Evolutionary conservation across 1,140 invertebrate genomes (phyloP).

Genomic region (Chrysomallon squamiferum): DNA sequence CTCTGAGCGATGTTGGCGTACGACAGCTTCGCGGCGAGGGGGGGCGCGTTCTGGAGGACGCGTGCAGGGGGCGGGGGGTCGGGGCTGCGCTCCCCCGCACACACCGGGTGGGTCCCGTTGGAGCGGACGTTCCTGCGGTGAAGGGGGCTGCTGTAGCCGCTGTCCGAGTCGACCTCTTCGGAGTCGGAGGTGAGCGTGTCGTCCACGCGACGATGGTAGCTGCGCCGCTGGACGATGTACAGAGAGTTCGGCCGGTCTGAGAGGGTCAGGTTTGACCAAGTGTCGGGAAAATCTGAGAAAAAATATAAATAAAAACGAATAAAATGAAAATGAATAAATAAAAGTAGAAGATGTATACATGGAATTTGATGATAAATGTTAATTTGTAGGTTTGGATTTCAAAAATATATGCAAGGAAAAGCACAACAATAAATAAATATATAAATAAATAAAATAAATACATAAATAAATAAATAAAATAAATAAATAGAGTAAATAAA

Average conservation of each 20-base stretch:
- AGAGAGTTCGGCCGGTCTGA: constrained; percentile 37
- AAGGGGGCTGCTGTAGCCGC: constrained; percentile 54
- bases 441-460: not conserved
- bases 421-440: not conserved
- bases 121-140: constrained; percentile 47
- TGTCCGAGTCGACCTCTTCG: constrained; percentile 50
- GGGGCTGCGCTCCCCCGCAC: not conserved
- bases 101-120: constrained; percentile 36
- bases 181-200: constrained; percentile 22
- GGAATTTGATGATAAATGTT: not conserved
- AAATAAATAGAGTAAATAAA: too few relatives aligned
- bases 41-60: constrained; percentile 4
- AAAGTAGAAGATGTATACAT: not conserved
- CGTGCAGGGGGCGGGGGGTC: not conserved
- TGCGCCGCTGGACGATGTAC: constrained; percentile 16
- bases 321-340: not conserved
- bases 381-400: not conserved
- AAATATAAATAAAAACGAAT: not conserved
- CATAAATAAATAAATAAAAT: not conserved
- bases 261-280: constrained; percentile 37
- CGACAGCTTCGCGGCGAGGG: constrained; percentile 16
- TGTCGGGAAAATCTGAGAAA: constrained; percentile 44
- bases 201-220: not conserved
- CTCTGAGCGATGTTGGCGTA: constrained; percentile 34
- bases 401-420: not conserved